Conservation (phyloP, 2,113 vertebrate species). For the rat (Rattus norvegicus) region GRCr8 NC_086037.1:38530001-38530500, state of each 20-base stretch:
- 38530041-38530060: fast-evolving
- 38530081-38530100: constrained; percentile 88
- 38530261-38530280: background rate
- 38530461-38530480: background rate
- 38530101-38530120: constrained; percentile 58
- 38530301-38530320: fast-evolving
- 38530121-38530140: constrained; percentile 90
- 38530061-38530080: background rate
- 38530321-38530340: background rate
- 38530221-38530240: background rate
- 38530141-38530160: constrained; percentile 91
- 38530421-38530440: background rate
- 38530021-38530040: fast-evolving
- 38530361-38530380: background rate
- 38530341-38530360: background rate
- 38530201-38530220: fast-evolving
- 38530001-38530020: fast-evolving
- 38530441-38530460: background rate
- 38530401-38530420: background rate
- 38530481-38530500: background rate
- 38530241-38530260: constrained; percentile 6
- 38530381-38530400: too few relatives aligned
- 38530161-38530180: constrained; percentile 28
- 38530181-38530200: constrained; percentile 31
- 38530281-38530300: background rate